Evolutionary conservation across 2,888 invertebrate species (phyloP).

Genomic region (Leptopterna dolabrata): DNA sequence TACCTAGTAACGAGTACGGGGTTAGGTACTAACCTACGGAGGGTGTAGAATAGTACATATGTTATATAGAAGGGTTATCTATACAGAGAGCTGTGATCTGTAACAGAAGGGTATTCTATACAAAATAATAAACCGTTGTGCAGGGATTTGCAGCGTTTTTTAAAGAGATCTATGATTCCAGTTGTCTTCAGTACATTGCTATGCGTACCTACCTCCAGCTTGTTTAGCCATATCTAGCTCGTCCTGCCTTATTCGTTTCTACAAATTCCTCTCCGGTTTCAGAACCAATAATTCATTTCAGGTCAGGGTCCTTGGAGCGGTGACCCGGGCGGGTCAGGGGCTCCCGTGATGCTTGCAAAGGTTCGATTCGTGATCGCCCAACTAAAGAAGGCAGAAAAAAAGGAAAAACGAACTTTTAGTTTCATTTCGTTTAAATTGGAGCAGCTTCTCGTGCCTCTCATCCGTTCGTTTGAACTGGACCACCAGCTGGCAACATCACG

Average conservation of each 20-base stretch:
- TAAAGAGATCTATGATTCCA: no score
- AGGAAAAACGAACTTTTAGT: background rate
- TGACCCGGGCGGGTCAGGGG: background rate
- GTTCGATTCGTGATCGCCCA: background rate
- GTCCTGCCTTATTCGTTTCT: background rate
- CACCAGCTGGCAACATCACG: background rate
- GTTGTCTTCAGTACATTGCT: no score
- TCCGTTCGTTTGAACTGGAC: background rate
- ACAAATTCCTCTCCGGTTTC: background rate
- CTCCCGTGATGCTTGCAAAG: background rate
- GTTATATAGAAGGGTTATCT: no score
- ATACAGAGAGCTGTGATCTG: no score
- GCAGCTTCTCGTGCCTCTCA: background rate
- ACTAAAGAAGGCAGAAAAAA: background rate
- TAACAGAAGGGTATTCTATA: no score
- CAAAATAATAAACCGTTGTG: no score
- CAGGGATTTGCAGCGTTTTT: no score
- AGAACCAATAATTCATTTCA: background rate
- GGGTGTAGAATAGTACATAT: no score
- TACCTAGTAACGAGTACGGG: no score
- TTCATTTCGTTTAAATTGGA: constrained; percentile 7
- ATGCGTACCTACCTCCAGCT: no score
- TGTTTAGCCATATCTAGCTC: no score
- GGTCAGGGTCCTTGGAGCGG: background rate
- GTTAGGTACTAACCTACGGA: no score